A percentile compares a stretch with the other conserved stretches of the same genome.
phyloP scores from a whole-genome alignment of 2,888 invertebrate species.

The Cantharis flavilabris region DNA sequence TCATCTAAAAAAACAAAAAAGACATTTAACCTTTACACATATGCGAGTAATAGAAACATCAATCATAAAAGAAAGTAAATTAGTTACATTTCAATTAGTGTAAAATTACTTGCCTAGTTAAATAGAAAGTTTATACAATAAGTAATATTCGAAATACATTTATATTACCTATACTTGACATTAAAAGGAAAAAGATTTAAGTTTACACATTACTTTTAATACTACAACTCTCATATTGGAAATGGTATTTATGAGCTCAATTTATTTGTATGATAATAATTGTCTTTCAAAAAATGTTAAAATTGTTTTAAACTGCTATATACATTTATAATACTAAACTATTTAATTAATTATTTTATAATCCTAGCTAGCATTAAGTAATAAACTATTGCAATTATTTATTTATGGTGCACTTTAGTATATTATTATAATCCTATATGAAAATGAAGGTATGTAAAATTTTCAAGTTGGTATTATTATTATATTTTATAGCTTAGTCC shows the following conservation, averaged over 20 bases:
- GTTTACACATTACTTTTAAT: neutral
- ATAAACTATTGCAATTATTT: neutral
- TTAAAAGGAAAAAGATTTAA: neutral
- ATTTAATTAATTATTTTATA: neutral
- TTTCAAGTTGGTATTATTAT: neutral
- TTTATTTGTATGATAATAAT: neutral
- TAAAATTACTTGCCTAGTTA: neutral
- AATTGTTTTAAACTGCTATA: neutral
- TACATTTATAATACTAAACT: neutral
- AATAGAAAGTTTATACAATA: conserved; percentile 3
- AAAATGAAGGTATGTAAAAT: neutral
- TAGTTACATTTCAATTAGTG: conserved; percentile 3
- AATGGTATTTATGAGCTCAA: neutral
- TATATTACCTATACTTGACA: neutral
- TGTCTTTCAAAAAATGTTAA: neutral
- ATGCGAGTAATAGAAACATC: neutral
- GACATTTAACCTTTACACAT: neutral
- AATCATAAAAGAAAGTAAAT: conserved; percentile 4
- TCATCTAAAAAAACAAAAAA: conserved; percentile 75
- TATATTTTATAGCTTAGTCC: neutral
- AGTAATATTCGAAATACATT: conserved; percentile 1
- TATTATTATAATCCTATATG: neutral
- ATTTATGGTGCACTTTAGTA: neutral
- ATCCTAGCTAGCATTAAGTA: neutral
- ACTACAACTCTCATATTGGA: neutral